Percentiles rank a stretch among this genome's conserved stretches.
Evolutionary conservation across 2,888 invertebrate species (phyloP).

Genomic region (Drosophila barbarae): DNA sequence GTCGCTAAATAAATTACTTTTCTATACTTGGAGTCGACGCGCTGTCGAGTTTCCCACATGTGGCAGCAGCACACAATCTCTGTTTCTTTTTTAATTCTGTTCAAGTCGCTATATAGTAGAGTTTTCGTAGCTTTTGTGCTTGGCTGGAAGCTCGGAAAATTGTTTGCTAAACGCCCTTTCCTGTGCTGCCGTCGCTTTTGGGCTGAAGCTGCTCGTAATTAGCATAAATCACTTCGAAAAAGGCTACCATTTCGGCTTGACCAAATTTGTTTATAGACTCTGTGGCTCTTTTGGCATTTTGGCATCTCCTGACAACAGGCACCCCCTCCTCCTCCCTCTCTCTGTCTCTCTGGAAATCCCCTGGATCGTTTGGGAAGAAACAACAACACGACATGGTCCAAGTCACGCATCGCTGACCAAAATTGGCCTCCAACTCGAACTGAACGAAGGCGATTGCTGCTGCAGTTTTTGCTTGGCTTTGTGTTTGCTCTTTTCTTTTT

Average conservation of each 20-base stretch:
- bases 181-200: slow-evolving; percentile 53
- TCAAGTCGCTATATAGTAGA: slow-evolving; percentile 5
- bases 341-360: background rate
- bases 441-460: slow-evolving; percentile 38
- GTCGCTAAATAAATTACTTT: slow-evolving; percentile 73
- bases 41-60: slow-evolving; percentile 41
- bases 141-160: slow-evolving; percentile 54
- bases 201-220: slow-evolving; percentile 66
- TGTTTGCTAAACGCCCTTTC: slow-evolving; percentile 71
- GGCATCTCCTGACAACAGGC: slow-evolving; percentile 64
- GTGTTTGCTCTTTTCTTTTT: slow-evolving; percentile 27
- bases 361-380: slow-evolving; percentile 7
- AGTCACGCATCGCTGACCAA: slow-evolving; percentile 74
- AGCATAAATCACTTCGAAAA: slow-evolving; percentile 74
- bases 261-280: slow-evolving; percentile 73
- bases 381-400: slow-evolving; percentile 67
- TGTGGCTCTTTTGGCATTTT: slow-evolving; percentile 70
- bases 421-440: slow-evolving; percentile 60
- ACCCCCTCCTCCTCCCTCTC: background rate
- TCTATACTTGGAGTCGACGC: slow-evolving; percentile 56
- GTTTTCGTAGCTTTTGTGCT: slow-evolving; percentile 30
- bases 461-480: slow-evolving; percentile 43
- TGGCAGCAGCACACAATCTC: slow-evolving; percentile 29
- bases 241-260: slow-evolving; percentile 71
- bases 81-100: slow-evolving; percentile 16